These are phyloP conservation scores for Danaus chrysippus DNA, from an alignment of 2,888 invertebrate species.

Conservation along the genomic window DNA sequence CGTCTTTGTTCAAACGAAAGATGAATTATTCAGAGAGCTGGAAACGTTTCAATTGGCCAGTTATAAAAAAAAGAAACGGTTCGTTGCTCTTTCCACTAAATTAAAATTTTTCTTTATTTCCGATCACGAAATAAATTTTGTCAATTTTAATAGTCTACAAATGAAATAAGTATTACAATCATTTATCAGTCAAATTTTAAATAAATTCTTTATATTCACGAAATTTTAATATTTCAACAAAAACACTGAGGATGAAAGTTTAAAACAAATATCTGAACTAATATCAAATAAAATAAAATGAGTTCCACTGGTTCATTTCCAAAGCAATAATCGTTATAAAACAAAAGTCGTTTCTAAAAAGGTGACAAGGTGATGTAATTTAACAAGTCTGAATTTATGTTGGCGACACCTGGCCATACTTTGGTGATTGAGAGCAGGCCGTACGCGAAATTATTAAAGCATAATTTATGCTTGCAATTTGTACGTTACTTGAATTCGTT, in stretches of 20 bases:
- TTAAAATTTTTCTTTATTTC: constrained; percentile 74
- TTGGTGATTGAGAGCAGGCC: constrained; percentile 47
- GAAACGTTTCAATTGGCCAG: constrained; percentile 79
- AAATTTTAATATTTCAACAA: not conserved
- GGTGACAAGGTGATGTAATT: constrained; percentile 44
- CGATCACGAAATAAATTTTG: constrained; percentile 56
- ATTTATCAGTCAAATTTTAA: not conserved
- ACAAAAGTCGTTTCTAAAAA: constrained; percentile 34
- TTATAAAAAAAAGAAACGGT: constrained; percentile 78
- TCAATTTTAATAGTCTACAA: constrained; percentile 32
- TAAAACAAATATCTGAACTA: too few relatives aligned
- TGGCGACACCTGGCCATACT: constrained; percentile 61
- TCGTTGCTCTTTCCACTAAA: constrained; percentile 77
- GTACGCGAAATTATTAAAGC: constrained; percentile 74
- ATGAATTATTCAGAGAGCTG: constrained; percentile 79
- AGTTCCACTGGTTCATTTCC: constrained; percentile 2
- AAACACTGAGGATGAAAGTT: not conserved
- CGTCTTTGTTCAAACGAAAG: constrained; percentile 79
- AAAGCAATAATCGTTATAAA: constrained; percentile 12
- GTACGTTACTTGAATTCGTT: constrained; percentile 73
- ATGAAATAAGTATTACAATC: constrained; percentile 8
- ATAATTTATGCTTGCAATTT: constrained; percentile 77
- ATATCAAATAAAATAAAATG: constrained; percentile 4
- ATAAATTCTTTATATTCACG: not conserved
- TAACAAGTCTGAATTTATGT: constrained; percentile 61